phyloP scores from a whole-genome alignment of 2,113 vertebrate species.

The Forbesichthys agassizii region DNA sequence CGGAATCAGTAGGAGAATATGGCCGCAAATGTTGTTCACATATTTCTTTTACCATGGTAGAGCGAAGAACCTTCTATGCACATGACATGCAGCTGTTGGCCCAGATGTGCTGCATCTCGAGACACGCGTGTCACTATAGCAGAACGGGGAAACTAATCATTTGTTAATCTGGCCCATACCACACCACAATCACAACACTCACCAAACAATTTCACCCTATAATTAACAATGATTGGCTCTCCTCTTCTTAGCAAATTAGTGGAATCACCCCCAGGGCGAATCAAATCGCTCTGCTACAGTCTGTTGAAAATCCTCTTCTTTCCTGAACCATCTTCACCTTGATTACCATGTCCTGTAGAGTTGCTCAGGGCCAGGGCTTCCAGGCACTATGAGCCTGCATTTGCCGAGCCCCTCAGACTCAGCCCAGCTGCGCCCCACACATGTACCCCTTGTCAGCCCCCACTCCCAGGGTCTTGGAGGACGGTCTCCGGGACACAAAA shows the following conservation, averaged over 20 bases:
- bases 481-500: constrained; percentile 78
- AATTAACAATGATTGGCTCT: constrained; percentile 91
- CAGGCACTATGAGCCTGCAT: constrained; percentile 83
- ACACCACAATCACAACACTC: constrained; percentile 88
- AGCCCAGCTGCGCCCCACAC: constrained; percentile 80
- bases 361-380: constrained; percentile 72
- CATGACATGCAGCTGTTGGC: constrained; percentile 27
- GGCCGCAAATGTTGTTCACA: background rate
- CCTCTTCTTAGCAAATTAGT: constrained; percentile 84
- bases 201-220: constrained; percentile 92
- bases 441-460: constrained; percentile 78
- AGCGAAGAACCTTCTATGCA: background rate
- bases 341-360: constrained; percentile 11
- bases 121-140: constrained; percentile 79
- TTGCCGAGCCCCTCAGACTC: constrained; percentile 85
- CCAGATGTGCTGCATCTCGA: constrained; percentile 51
- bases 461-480: constrained; percentile 77
- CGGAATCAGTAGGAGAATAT: constrained; percentile 4
- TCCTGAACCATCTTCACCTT: background rate
- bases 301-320: constrained; percentile 64
- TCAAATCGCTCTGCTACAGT: constrained; percentile 85
- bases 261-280: constrained; percentile 84
- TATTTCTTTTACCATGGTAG: constrained; percentile 6
- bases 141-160: constrained; percentile 85
- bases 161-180: constrained; percentile 89